phyloP scores from a whole-genome alignment of 30 jellyfish, hydroid and myxozoan genomes.

The Nemopilema nomurai region DNA sequence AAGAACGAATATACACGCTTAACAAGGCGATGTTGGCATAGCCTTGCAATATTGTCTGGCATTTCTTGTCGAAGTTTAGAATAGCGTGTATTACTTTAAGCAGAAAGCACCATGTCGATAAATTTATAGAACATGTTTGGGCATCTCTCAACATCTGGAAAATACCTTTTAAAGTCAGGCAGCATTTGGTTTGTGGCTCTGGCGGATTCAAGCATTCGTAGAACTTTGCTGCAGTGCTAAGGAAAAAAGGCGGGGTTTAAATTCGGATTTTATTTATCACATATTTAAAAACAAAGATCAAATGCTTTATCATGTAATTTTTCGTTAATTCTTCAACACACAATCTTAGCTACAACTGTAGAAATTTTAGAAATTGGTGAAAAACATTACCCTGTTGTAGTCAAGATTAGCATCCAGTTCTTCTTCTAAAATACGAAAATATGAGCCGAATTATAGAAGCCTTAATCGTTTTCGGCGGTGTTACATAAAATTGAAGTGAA shows the following conservation, averaged over 20 bases:
- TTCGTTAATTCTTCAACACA: too few species aligned
- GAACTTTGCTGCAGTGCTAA: slow-evolving; percentile 60
- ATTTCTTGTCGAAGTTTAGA: too few species aligned
- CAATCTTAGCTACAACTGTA: too few species aligned
- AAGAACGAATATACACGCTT: background rate
- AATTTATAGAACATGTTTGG: too few species aligned
- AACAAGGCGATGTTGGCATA: background rate
- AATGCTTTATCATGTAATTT: too few species aligned
- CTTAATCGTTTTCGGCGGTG: background rate
- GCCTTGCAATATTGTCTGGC: background rate
- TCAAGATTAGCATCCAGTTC: slow-evolving; percentile 51
- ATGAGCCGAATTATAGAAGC: background rate
- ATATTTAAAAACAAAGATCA: too few species aligned
- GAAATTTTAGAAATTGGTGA: background rate
- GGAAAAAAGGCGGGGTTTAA: background rate
- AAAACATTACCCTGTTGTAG: slow-evolving; percentile 41
- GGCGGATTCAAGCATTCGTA: slow-evolving; percentile 71
- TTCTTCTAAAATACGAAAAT: slow-evolving; percentile 24
- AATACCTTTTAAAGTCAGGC: slow-evolving; percentile 70
- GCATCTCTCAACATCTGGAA: too few species aligned
- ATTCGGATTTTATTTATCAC: background rate
- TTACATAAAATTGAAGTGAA: background rate
- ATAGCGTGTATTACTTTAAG: too few species aligned
- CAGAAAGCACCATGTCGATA: too few species aligned
- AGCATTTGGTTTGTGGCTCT: slow-evolving; percentile 45